Evolutionary conservation across 2,888 invertebrate genomes (phyloP), one percentile per base, ranked within the genome.

Genomic region (Xanthia togata): DNA sequence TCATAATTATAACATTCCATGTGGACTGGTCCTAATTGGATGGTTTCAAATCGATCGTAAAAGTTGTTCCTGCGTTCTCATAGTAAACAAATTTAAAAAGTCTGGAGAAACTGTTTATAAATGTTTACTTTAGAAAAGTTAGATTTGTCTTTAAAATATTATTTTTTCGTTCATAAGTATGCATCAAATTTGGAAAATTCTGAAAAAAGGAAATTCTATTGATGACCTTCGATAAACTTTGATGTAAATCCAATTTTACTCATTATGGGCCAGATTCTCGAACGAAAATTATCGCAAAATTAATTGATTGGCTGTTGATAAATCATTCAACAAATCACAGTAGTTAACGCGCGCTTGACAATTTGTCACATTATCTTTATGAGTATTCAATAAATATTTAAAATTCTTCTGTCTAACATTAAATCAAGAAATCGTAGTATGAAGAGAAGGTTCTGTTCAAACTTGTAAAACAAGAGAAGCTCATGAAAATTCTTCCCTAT

Each of bases 1-100:
- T 83, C 73, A 84, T 89, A 89, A 90, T 90, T 89, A 90, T 87
- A 86, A 91, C 87, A 89, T 88, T 87, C 88, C 85, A 83, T 87
- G 81, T 81, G 84, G 83, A 89, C 87, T 86, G 73, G 76, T 86
- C 83, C 89, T 90, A 91, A 91, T 91, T 91, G 89, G 91, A 84
- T 78, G 76, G 86, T 82, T 86, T 72, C 41, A 86, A 84, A 81
- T 83, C 84, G 80, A 78, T 89, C 87, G 88, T 91, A 89, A 91
- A 91, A 76, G 82, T 84, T 78, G 83, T 83, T 23, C 4, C 4
- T 50, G 74, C 76, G 82, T 86, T 89, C 85, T 80, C 84, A 84
- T 84, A 79, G 69, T 88, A 89, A 87, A 89, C 86, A 89, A 86
- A 89, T 87, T 59, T 47, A 69, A 72, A 65, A 62, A 41, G 23